Percentiles rank a stretch among this genome's conserved stretches.
Conservation (phyloP, 30 jellyfish, hydroid and myxozoan genomes). For the Chrysaora quinquecirrha region DNA sequence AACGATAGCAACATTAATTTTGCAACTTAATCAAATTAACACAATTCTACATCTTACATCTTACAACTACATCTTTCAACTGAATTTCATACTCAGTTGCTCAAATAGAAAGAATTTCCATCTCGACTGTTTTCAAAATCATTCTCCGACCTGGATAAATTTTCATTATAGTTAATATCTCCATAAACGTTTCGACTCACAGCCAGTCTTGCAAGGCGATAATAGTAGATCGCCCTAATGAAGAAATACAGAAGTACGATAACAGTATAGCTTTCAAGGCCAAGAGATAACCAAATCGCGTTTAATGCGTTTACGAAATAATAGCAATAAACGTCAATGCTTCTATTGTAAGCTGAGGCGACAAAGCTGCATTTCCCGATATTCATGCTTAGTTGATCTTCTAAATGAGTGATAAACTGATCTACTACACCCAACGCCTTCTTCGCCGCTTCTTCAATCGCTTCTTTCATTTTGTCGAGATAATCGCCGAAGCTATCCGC, state of each 20-base stretch:
- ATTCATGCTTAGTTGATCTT: conserved; percentile 21
- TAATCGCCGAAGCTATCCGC: not conserved
- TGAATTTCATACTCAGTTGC: no score
- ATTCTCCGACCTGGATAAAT: no score
- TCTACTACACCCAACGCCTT: conserved; percentile 31
- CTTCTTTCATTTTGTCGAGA: conserved; percentile 10
- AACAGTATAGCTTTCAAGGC: conserved; percentile 7
- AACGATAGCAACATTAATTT: no score
- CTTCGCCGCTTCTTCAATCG: conserved; percentile 1
- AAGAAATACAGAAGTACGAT: conserved; percentile 9
- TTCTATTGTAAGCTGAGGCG: conserved; percentile 17
- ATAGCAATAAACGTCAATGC: conserved; percentile 33
- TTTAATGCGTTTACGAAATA: conserved; percentile 35
- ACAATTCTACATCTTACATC: no score
- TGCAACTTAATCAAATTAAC: no score
- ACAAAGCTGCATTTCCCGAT: conserved; percentile 55
- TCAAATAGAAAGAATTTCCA: no score
- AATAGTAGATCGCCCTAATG: conserved; percentile 5
- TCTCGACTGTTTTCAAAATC: no score
- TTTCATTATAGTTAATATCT: no score
- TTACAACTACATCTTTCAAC: no score
- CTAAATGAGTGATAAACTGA: conserved; percentile 21
- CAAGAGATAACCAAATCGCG: conserved; percentile 48
- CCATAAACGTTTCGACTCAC: no score
- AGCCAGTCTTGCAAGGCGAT: conserved; percentile 3